phyloP scores from a whole-genome alignment of 2,797 vertebrate genomes.

The Euthynnus affinis region DNA sequence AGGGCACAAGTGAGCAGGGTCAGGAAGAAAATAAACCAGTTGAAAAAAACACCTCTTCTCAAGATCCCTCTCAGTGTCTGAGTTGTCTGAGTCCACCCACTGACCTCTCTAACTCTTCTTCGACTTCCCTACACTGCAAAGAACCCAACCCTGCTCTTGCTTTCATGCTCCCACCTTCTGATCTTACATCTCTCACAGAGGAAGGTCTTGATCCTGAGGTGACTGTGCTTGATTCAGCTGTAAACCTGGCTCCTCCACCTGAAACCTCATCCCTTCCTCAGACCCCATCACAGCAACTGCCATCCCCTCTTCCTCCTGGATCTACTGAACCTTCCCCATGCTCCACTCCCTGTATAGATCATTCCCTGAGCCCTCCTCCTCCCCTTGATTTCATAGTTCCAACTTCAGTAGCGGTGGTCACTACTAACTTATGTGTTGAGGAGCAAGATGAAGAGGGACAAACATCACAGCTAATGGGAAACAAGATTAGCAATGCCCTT shows the following conservation, averaged over 20 bases:
- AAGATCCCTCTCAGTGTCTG: conserved; percentile 12
- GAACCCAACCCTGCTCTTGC: not conserved
- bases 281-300: conserved; percentile 5
- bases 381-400: conserved; percentile 16
- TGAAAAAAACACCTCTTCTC: conserved; percentile 13
- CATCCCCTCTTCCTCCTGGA: conserved; percentile 25
- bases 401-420: not conserved
- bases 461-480: conserved; percentile 22
- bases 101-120: conserved; percentile 1
- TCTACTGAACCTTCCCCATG: conserved; percentile 16
- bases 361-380: conserved; percentile 4
- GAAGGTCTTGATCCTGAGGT: conserved; percentile 28
- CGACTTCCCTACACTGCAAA: not conserved
- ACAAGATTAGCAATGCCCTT: conserved; percentile 9
- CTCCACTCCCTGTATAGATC: conserved; percentile 4
- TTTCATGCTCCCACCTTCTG: not conserved
- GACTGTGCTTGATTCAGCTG: not conserved
- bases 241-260: conserved; percentile 16
- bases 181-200: conserved; percentile 6
- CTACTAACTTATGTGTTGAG: not conserved
- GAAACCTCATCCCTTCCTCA: conserved; percentile 27
- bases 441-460: conserved; percentile 33
- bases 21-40: conserved; percentile 9
- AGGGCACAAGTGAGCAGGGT: conserved; percentile 3
- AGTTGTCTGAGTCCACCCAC: not conserved